These are phyloP conservation scores for Acanthosoma haemorrhoidale DNA, from an alignment of 2,888 invertebrate species.

Conservation along the genomic window DNA sequence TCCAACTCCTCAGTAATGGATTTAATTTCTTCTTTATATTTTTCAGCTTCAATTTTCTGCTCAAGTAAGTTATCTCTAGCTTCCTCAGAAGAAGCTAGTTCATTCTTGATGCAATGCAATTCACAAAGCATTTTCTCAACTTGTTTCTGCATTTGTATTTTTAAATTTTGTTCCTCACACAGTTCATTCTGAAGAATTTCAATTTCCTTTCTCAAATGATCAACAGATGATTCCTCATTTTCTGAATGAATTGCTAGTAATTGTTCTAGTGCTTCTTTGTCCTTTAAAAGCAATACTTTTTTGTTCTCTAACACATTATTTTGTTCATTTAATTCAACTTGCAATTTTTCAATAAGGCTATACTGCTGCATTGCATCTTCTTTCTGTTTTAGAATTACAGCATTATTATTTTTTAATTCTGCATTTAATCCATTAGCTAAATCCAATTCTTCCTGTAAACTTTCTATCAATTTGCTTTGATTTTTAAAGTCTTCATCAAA, in stretches of 20 bases:
- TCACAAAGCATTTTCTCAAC: background rate
- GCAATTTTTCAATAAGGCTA: background rate
- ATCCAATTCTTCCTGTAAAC: background rate
- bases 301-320: background rate
- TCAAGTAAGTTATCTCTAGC: background rate
- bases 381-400: background rate
- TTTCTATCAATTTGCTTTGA: slow-evolving; percentile 7
- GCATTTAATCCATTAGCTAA: background rate
- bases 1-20: background rate
- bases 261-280: background rate
- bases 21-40: background rate
- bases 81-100: background rate
- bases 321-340: background rate
- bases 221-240: background rate
- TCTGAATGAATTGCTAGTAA: background rate
- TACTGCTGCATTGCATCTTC: no score
- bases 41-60: background rate
- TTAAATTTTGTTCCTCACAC: background rate
- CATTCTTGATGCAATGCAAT: background rate
- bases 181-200: background rate
- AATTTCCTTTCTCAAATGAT: background rate
- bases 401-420: background rate
- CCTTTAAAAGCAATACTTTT: background rate
- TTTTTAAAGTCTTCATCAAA: background rate
- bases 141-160: background rate